Base-by-base conservation (phyloP, 2,888 invertebrate species). In the Caenorhabditis imperialis region DNA sequence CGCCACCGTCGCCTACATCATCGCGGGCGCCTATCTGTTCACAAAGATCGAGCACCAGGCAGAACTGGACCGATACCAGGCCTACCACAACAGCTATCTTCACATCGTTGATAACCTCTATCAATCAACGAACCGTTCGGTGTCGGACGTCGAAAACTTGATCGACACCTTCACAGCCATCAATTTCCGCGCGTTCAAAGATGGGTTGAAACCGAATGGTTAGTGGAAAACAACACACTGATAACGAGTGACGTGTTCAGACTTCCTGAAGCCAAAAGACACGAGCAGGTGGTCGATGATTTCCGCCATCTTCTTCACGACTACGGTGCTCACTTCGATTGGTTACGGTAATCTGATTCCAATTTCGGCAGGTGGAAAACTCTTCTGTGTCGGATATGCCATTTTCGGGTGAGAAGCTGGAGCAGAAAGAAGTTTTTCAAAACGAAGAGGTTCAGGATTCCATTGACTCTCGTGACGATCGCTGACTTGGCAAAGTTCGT, bases 401-500 rank as follows among this genome's bases (percentile, higher is more conserved):
- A 77, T 85, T 30, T 80, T 86, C 30, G 86, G 86, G 84, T 81
- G 16, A 61, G 72, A 44, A 18, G 23, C 8, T 33, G 23, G 57
- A 57, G 30, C 6, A 30, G 10, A 30, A 10, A 10, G 30, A 30
- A 30, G 30, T 7, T 3, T 25, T 35, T 30, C n/a, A 14, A 37
- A 20, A n/a, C 20, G 18, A 58, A 14, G 18, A 20, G 2, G 45
- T 82, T 38, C 62, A 84, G 85, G n/a, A 86, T 86, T 44, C 86
- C 86, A 0, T 55, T 86, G 18, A 87, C 87, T 12, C 74, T 87
- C n/a, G 83, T 87, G 18, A 87, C 87, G 10, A 87, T 87, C 20
- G 87, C 87, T 6, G 87, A 87, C 58, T 75, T 87, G 8, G 85
- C 87, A 12, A 87, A 87, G 53, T 86, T 86, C 72, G 76, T 86